phyloP scores from a whole-genome alignment of 2,888 invertebrate genomes.

The Zhuqinia jingwanae region DNA sequence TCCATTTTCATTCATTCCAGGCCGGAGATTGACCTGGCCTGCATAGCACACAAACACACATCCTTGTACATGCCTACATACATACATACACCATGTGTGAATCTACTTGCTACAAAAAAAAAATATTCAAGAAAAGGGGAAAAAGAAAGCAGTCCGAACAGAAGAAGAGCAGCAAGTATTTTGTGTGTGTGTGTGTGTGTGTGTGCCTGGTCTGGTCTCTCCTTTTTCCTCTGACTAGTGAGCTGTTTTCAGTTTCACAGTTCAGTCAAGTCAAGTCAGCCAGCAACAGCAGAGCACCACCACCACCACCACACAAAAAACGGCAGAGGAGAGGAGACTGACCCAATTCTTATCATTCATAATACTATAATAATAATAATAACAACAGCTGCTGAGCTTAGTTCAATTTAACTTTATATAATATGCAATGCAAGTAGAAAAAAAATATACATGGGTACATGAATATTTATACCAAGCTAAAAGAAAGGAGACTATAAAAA shows the following conservation, averaged over 20 bases:
- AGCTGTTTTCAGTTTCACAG: constrained; percentile 18
- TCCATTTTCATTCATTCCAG: constrained; percentile 68
- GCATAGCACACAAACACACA: constrained; percentile 39
- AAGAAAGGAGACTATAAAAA: background rate
- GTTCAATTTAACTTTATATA: background rate
- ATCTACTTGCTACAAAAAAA: too few species aligned
- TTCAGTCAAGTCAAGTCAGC: background rate
- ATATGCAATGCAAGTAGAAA: too few species aligned
- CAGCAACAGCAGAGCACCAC: background rate
- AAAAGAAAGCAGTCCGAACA: constrained; percentile 10
- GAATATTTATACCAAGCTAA: too few species aligned
- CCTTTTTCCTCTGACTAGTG: background rate
- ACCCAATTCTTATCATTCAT: constrained; percentile 69
- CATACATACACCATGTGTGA: background rate
- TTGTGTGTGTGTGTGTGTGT: too few species aligned
- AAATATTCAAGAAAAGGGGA: background rate
- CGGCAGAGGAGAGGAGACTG: constrained; percentile 52
- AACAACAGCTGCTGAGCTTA: constrained; percentile 61
- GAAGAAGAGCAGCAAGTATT: background rate
- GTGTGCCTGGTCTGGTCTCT: constrained; percentile 16
- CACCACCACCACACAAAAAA: too few species aligned
- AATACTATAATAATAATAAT: constrained; percentile 54
- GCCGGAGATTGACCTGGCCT: constrained; percentile 73
- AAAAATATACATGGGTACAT: too few species aligned
- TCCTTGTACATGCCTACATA: too few species aligned